Conservation (phyloP, 2,888 invertebrate genomes). For the Hedychridium roseum region DNA sequence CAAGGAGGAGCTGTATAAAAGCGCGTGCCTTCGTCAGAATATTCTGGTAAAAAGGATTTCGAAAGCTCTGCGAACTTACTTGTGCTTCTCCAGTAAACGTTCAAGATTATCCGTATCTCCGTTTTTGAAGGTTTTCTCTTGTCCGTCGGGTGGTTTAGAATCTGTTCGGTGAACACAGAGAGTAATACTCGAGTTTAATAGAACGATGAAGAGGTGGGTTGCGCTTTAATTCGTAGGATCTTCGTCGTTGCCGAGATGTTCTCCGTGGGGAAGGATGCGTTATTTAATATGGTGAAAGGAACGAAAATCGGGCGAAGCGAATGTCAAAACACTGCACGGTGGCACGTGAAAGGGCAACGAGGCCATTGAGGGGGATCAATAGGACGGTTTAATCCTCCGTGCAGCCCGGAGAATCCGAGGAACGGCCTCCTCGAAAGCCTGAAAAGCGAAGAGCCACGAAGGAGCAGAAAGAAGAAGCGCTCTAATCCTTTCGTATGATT, state of each 20-base stretch:
- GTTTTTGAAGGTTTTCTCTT: too few species aligned
- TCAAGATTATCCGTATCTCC: too few species aligned
- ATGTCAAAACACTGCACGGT: slow-evolving; percentile 49
- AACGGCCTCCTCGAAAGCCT: slow-evolving; percentile 23
- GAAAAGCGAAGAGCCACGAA: slow-evolving; percentile 6
- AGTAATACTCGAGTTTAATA: too few species aligned
- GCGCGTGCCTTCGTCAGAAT: too few species aligned
- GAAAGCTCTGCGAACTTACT: too few species aligned
- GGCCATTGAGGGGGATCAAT: slow-evolving; percentile 46
- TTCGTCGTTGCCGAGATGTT: slow-evolving; percentile 27
- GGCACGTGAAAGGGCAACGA: slow-evolving; percentile 40
- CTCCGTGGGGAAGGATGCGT: slow-evolving; percentile 9
- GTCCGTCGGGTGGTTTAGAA: too few species aligned
- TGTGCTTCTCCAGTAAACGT: too few species aligned
- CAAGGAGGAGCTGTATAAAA: too few species aligned
- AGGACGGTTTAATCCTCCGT: slow-evolving; percentile 42
- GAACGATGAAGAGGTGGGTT: slow-evolving; percentile 19
- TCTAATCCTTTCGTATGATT: slow-evolving; percentile 49
- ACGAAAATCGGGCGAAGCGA: slow-evolving; percentile 34
- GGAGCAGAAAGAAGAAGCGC: slow-evolving; percentile 16
- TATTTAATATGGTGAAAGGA: slow-evolving; percentile 27
- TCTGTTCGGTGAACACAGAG: too few species aligned
- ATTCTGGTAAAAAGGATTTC: too few species aligned
- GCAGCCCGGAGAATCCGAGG: slow-evolving; percentile 28
- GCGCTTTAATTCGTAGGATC: slow-evolving; percentile 23